Evolutionary conservation across 2,797 vertebrate species (phyloP), one percentile per base, ranked within the genome.

Genomic region (Lepus townsendii): DNA sequence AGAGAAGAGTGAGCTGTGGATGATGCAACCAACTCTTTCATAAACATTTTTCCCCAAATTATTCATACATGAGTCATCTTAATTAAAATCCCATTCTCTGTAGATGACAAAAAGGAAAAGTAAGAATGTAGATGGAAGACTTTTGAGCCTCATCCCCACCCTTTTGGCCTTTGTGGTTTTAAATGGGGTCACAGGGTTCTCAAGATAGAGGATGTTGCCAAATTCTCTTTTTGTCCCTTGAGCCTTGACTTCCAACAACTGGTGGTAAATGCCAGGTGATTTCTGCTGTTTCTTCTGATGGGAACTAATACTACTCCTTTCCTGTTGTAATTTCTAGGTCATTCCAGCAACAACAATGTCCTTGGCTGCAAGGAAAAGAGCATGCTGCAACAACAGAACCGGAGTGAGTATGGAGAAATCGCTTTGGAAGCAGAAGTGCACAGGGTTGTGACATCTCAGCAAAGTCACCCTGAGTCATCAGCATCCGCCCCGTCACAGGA

Each of bases 351-450:
- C 78, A 50, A 5, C 7, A 6, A 90, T 96, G 78, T 57, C 94
- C 50, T 50, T 97, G 95, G 62, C 89, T 19, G 90, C 80, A 13
- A 94, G 83, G 77, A 97, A 75, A 35, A 85, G 96, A 94, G 96
- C 27, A 0, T 94, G 96, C n/a, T 97, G 84, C 87, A 97, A 91
- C 5, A 97, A 87, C 83, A 94, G n/a, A 82, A 42, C 22, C 0
- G 91, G 95, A 1, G 96, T 92, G 54, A 71, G 93, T 72, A 24
- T 0, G 0, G n/a, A 0, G 3, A 1, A 1, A 0, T 0, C 0
- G 24, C 32, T 5, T 22, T 2, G 54, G 78, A 26, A 9, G 72
- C 7, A 5, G 27, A 62, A 52, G 16, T 0, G 13, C 73, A 38
- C 0, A 24, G 9, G 17, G 32, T 11, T 13, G 0, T 0, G 16